These are phyloP conservation scores for Samia ricini DNA, from an alignment of 1,140 invertebrate species.

Conservation along the genomic window DNA sequence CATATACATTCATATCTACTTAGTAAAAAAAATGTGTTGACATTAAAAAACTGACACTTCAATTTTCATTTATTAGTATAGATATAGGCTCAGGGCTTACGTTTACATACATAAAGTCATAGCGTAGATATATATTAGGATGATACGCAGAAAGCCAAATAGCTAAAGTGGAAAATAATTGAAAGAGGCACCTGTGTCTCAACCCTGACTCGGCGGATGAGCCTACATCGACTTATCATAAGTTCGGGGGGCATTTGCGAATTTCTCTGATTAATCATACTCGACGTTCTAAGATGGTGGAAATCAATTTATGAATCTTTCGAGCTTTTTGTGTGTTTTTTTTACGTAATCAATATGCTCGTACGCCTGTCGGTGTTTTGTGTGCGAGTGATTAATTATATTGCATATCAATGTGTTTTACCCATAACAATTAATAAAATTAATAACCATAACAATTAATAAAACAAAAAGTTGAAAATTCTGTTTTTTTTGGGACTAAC, in stretches of 20 bases:
- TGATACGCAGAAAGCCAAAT: constrained; percentile 2
- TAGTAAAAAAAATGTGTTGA: too few relatives aligned
- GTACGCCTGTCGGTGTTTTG: not conserved
- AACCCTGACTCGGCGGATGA: constrained; percentile 2
- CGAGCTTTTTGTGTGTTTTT: not conserved
- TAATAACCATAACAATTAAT: too few relatives aligned
- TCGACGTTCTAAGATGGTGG: not conserved
- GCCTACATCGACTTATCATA: not conserved
- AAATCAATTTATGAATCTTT: not conserved
- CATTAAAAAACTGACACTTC: too few relatives aligned
- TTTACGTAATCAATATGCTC: not conserved
- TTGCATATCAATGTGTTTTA: too few relatives aligned
- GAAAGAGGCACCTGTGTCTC: constrained; percentile 1
- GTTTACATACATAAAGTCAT: too few relatives aligned
- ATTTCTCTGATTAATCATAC: constrained; percentile 1
- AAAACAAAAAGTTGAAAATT: too few relatives aligned
- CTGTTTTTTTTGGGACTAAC: too few relatives aligned
- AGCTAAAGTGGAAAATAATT: constrained; percentile 8
- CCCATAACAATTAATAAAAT: too few relatives aligned
- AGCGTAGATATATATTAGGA: not conserved
- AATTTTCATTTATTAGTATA: too few relatives aligned
- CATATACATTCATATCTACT: too few relatives aligned
- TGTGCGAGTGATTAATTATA: not conserved
- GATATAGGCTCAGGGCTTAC: too few relatives aligned
- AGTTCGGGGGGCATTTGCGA: not conserved